Conservation (phyloP, 2,888 invertebrate species). For the Opisthograptis luteolata region DNA sequence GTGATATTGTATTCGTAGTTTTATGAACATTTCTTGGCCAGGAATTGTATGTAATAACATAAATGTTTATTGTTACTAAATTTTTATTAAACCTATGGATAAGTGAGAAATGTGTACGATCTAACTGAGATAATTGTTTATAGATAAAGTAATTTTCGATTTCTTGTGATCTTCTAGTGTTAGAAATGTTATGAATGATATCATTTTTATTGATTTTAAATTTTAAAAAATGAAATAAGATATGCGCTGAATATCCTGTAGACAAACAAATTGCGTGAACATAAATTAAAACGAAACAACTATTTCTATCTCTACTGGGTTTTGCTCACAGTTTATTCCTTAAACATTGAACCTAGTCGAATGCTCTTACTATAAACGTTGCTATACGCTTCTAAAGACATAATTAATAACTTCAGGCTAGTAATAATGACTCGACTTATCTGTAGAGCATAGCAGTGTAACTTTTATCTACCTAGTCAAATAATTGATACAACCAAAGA, state of each 20-base stretch:
- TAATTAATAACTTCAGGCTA: too few species aligned
- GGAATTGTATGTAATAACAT: constrained; percentile 32
- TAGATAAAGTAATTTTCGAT: constrained; percentile 12
- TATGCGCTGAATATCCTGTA: not conserved
- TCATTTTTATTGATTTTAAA: constrained; percentile 23
- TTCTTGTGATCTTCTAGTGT: constrained; percentile 21
- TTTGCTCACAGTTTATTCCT: too few species aligned
- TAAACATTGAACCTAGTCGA: too few species aligned
- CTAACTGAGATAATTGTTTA: constrained; percentile 23
- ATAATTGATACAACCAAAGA: constrained; percentile 43
- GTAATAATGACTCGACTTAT: too few species aligned
- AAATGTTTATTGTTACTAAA: constrained; percentile 28
- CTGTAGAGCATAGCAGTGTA: constrained; percentile 43
- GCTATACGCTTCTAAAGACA: too few species aligned
- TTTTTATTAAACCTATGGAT: constrained; percentile 29
- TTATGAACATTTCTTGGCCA: constrained; percentile 24
- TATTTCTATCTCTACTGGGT: too few species aligned
- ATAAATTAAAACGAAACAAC: too few species aligned
- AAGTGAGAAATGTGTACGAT: constrained; percentile 7
- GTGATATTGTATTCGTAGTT: constrained; percentile 11
- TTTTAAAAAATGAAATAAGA: constrained; percentile 3
- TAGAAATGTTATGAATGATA: constrained; percentile 10
- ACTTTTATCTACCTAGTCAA: constrained; percentile 39
- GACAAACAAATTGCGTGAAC: not conserved
- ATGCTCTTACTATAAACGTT: too few species aligned